Evolutionary conservation across 2,797 vertebrate species (phyloP).

Genomic region (Pampus argenteus): DNA sequence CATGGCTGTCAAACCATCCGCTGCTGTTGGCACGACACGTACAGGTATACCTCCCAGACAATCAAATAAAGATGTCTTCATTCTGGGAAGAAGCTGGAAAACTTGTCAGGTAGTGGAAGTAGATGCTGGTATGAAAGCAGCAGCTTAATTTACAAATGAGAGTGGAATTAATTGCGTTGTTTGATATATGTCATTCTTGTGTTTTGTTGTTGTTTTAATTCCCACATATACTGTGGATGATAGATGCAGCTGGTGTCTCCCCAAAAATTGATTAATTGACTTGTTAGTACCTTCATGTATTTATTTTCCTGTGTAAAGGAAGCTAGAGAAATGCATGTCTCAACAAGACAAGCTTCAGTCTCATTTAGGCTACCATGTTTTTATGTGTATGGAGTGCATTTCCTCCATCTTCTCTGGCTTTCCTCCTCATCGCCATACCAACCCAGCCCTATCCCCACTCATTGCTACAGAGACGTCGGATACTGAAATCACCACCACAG

Average conservation of each 20-base stretch:
- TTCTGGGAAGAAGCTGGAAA: neutral
- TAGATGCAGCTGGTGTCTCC: neutral
- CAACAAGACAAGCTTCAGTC: neutral
- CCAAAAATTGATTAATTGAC: neutral
- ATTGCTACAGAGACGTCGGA: conserved; percentile 93
- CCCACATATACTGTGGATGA: neutral
- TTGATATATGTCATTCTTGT: neutral
- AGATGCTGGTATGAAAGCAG: neutral
- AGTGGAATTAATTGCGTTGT: neutral
- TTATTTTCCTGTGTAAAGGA: neutral
- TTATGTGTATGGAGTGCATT: conserved; percentile 61
- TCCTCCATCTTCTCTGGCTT: conserved; percentile 73
- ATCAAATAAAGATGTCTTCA: neutral
- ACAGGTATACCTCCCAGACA: conserved; percentile 86
- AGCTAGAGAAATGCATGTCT: neutral
- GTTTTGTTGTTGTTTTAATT: neutral
- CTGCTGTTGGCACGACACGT: conserved; percentile 92
- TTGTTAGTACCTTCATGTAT: neutral
- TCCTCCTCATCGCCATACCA: conserved; percentile 76
- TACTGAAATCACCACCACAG: conserved; percentile 97
- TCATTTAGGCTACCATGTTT: conserved; percentile 41
- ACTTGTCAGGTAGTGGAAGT: neutral
- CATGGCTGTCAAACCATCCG: conserved; percentile 97
- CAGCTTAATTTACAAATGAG: neutral
- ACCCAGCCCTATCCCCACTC: conserved; percentile 81